These are phyloP conservation scores for Brachyptera risi DNA, from an alignment of 2,888 invertebrate species.

Conservation along the genomic window DNA sequence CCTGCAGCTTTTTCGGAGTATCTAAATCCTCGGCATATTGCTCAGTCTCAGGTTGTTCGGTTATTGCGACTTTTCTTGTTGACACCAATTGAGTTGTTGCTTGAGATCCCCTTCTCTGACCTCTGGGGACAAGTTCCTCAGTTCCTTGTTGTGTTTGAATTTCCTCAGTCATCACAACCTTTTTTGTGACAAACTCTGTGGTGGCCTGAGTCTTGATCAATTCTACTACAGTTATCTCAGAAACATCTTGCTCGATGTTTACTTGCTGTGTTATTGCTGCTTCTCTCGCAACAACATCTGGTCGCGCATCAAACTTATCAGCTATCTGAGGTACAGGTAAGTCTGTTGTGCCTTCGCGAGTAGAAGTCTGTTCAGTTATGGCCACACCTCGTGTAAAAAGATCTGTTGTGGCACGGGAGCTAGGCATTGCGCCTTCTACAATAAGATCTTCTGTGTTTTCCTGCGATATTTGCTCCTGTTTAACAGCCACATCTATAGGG, in stretches of 20 bases:
- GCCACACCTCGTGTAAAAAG: conserved; percentile 23
- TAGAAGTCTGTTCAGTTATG: conserved; percentile 24
- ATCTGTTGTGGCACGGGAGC: conserved; percentile 19
- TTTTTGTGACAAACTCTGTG: not conserved
- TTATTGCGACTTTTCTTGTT: conserved; percentile 27
- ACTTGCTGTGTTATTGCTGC: conserved; percentile 19
- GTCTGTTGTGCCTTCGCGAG: conserved; percentile 22
- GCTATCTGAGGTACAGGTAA: conserved; percentile 2
- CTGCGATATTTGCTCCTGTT: conserved; percentile 20
- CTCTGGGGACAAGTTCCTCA: not conserved
- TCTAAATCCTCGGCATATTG: conserved; percentile 21
- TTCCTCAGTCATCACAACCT: conserved; percentile 13
- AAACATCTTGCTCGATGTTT: conserved; percentile 14
- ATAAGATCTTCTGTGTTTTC: conserved; percentile 14
- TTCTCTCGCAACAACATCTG: conserved; percentile 24
- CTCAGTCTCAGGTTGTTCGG: conserved; percentile 21
- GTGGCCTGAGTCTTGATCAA: not conserved
- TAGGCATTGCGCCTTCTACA: not conserved
- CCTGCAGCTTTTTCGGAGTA: not conserved
- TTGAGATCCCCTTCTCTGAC: conserved; percentile 8
- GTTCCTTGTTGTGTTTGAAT: conserved; percentile 1
- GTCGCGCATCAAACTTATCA: conserved; percentile 21
- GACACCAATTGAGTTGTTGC: conserved; percentile 22
- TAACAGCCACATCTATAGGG: conserved; percentile 22
- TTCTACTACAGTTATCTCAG: conserved; percentile 14